phyloP scores from a whole-genome alignment of 2,113 vertebrate genomes.

The Asarcornis scutulata region DNA sequence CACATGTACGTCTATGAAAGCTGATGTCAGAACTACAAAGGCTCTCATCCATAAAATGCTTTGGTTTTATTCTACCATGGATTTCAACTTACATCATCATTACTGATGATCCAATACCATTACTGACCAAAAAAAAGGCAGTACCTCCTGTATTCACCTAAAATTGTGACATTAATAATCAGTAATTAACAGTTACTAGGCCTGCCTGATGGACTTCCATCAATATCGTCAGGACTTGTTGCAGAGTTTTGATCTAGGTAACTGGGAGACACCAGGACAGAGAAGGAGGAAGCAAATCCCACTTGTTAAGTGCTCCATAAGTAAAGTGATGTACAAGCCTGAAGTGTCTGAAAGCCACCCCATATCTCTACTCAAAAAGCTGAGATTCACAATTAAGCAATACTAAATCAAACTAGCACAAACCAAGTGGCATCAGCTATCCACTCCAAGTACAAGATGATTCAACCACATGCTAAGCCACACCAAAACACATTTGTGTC shows the following conservation, averaged over 20 bases:
- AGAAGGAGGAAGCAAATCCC: not conserved
- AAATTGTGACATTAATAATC: not conserved
- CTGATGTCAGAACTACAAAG: not conserved
- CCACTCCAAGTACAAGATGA: not conserved
- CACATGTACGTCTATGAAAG: not conserved
- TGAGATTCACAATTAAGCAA: not conserved
- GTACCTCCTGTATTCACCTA: not conserved
- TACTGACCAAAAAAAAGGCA: not conserved
- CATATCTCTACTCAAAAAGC: not conserved
- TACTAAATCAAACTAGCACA: not conserved
- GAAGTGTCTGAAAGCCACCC: not conserved
- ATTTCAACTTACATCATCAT: not conserved
- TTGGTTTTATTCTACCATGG: not conserved
- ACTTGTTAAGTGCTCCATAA: accelerated
- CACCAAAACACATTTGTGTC: not conserved
- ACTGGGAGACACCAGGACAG: not conserved
- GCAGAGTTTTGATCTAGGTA: not conserved
- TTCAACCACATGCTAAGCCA: not conserved
- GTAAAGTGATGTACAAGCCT: not conserved
- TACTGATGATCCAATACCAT: not conserved
- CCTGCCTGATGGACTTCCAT: not conserved
- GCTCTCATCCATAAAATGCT: not conserved
- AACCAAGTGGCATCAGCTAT: not conserved
- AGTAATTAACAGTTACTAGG: not conserved
- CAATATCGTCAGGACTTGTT: too few relatives aligned